Evolutionary conservation across 1,140 invertebrate genomes (phyloP).

Genomic region (Drosophila saltans): DNA sequence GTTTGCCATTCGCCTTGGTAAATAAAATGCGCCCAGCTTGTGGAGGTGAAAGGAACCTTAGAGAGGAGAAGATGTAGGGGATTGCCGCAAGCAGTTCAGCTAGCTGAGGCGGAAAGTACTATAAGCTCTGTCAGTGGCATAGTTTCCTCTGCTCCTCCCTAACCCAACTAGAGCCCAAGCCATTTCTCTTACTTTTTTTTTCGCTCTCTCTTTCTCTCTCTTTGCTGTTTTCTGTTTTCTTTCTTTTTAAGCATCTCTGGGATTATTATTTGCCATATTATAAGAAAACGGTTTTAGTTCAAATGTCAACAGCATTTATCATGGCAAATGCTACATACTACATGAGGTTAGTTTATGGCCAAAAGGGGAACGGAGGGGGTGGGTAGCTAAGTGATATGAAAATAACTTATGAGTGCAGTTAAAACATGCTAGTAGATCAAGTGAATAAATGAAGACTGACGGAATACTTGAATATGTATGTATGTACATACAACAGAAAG

Average conservation of each 20-base stretch:
- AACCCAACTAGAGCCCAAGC: background rate
- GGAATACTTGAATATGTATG: background rate
- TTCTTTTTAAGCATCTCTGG: constrained; percentile 64
- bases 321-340: constrained; percentile 17
- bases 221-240: background rate
- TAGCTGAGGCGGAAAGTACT: constrained; percentile 73
- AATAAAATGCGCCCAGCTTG: constrained; percentile 64
- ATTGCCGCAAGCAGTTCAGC: constrained; percentile 69
- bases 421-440: constrained; percentile 13
- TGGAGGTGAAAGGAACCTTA: constrained; percentile 7
- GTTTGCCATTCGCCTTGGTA: constrained; percentile 77
- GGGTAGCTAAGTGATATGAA: constrained; percentile 3
- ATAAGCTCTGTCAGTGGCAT: constrained; percentile 79
- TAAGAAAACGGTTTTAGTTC: constrained; percentile 79
- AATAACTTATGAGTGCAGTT: constrained; percentile 16
- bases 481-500: background rate
- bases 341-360: constrained; percentile 1
- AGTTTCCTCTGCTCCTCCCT: constrained; percentile 47
- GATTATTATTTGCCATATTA: constrained; percentile 81
- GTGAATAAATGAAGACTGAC: background rate
- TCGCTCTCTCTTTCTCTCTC: constrained; percentile 26
- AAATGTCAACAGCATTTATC: constrained; percentile 78
- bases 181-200: constrained; percentile 33
- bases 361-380: background rate
- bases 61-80: background rate